These are phyloP conservation scores for Clarias magur DNA, from an alignment of 2,113 vertebrate species.

Conservation along the genomic window DNA sequence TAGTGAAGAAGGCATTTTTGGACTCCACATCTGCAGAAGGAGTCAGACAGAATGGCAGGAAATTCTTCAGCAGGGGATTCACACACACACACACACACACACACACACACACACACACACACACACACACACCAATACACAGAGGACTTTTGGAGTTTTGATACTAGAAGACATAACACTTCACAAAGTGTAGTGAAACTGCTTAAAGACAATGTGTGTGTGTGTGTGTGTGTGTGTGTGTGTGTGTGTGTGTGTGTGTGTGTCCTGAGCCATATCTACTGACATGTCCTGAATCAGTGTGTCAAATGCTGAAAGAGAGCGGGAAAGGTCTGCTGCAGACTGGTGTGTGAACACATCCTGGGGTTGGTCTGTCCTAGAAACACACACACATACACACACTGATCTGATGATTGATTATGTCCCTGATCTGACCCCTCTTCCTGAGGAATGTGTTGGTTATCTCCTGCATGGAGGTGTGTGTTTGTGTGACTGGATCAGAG, in stretches of 20 bases:
- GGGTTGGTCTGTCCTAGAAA: constrained; percentile 75
- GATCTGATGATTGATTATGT: background rate
- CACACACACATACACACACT: constrained; percentile 21
- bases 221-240: background rate
- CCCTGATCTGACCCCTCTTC: background rate
- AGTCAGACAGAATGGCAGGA: too few species aligned
- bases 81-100: background rate
- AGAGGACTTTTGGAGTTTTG: too few species aligned
- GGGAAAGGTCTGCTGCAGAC: constrained; percentile 89
- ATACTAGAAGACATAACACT: too few species aligned
- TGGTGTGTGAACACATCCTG: constrained; percentile 86
- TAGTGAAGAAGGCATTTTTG: too few species aligned
- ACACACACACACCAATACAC: too few species aligned
- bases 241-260: background rate
- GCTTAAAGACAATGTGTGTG: too few species aligned
- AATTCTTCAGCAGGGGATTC: background rate
- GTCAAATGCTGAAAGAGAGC: constrained; percentile 86
- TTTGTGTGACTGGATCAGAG: background rate
- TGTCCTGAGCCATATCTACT: constrained; percentile 85
- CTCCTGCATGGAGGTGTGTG: background rate
- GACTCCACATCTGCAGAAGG: too few species aligned
- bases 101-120: too few species aligned
- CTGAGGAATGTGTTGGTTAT: background rate
- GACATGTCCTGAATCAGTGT: constrained; percentile 85
- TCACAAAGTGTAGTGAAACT: too few species aligned